Conservation (phyloP, 2,113 vertebrate genomes). For the Hippocampus barbouri region DNA sequence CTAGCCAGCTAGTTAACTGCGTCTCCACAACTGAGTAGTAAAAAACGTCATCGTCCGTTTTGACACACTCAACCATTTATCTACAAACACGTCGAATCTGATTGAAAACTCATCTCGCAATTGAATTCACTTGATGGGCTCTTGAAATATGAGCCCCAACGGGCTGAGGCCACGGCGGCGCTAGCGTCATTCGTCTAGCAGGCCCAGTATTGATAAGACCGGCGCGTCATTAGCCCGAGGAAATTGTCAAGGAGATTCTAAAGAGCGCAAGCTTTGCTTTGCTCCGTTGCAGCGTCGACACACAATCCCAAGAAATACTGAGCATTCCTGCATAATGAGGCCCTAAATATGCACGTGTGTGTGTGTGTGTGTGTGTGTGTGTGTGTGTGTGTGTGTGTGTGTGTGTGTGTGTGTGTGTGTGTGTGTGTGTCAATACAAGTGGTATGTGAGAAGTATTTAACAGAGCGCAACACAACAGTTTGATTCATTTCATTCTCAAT, state of each 20-base stretch:
- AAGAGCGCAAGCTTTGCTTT: constrained; percentile 60
- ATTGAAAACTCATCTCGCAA: too few relatives aligned
- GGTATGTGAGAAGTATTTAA: constrained; percentile 20
- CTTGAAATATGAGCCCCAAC: constrained; percentile 20
- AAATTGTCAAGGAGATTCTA: constrained; percentile 66
- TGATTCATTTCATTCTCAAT: background rate
- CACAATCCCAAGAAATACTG: constrained; percentile 60
- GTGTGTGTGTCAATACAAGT: constrained; percentile 25
- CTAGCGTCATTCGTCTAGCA: background rate
- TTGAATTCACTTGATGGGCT: background rate
- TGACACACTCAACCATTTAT: too few relatives aligned
- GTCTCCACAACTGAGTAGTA: too few relatives aligned
- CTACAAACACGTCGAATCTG: too few relatives aligned
- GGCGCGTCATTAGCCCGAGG: constrained; percentile 55
- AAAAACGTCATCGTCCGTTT: too few relatives aligned
- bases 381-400: constrained; percentile 33
- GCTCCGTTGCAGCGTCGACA: constrained; percentile 45
- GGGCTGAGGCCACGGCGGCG: constrained; percentile 12
- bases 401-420: constrained; percentile 42
- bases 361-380: constrained; percentile 27
- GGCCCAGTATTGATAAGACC: constrained; percentile 50
- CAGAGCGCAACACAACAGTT: background rate
- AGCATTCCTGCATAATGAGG: constrained; percentile 64
- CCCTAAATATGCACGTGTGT: constrained; percentile 38
- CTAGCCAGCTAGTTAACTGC: too few relatives aligned